Percentiles rank a stretch among this genome's conserved stretches.
Conservation (phyloP, 2,797 vertebrate genomes). For the Falco biarmicus region DNA sequence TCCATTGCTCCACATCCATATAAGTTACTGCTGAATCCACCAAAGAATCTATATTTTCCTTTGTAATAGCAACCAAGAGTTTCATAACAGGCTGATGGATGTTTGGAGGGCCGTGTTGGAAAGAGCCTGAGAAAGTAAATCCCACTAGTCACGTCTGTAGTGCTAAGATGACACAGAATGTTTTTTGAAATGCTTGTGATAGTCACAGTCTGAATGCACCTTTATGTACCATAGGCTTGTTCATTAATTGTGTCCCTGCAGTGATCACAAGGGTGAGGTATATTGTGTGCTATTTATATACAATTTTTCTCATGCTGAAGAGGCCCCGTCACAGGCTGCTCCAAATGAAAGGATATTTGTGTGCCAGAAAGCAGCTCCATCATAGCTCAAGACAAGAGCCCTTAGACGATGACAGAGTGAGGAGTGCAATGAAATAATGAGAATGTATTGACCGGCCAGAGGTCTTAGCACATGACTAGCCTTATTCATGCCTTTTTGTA, state of each 20-base stretch:
- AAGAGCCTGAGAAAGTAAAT: not conserved
- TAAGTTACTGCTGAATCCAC: not conserved
- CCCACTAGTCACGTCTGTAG: not conserved
- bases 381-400: constrained; percentile 45
- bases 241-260: constrained; percentile 36
- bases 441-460: constrained; percentile 2
- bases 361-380: constrained; percentile 12
- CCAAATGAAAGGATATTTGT: constrained; percentile 64
- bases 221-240: not conserved
- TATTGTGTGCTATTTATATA: constrained; percentile 21
- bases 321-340: constrained; percentile 31
- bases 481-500: constrained; percentile 55
- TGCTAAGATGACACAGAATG: not conserved
- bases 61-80: not conserved
- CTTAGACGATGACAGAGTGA: constrained; percentile 40
- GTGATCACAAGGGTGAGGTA: constrained; percentile 55
- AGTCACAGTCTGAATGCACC: constrained; percentile 22
- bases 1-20: not conserved
- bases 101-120: not conserved
- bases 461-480: constrained; percentile 54
- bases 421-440: constrained; percentile 37
- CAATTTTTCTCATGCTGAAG: constrained; percentile 32
- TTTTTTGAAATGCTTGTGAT: not conserved
- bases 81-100: not conserved
- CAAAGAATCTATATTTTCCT: not conserved